These are phyloP conservation scores for Anguilla obscura DNA, from an alignment of 2,797 vertebrate genomes.

Conservation along the genomic window DNA sequence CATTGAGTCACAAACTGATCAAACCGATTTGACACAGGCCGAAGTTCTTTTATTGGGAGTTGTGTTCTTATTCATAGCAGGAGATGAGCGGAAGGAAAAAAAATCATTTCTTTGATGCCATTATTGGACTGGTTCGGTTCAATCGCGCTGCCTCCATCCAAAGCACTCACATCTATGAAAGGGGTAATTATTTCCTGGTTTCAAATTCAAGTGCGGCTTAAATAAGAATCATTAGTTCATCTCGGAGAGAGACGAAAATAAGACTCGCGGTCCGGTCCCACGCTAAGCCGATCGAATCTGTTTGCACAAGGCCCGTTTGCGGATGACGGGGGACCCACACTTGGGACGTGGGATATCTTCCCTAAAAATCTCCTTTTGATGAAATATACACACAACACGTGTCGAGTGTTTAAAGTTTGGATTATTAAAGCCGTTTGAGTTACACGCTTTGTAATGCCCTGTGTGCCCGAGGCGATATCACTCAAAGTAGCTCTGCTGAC, in stretches of 20 bases:
- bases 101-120: slow-evolving; percentile 22
- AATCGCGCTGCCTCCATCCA: slow-evolving; percentile 30
- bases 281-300: slow-evolving; percentile 25
- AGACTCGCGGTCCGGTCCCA: slow-evolving; percentile 35
- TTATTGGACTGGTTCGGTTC: slow-evolving; percentile 35
- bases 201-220: slow-evolving; percentile 38
- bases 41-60: neutral
- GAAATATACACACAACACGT: slow-evolving; percentile 39
- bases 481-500: slow-evolving; percentile 43
- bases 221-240: slow-evolving; percentile 46
- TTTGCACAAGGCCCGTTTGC: slow-evolving; percentile 25
- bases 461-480: slow-evolving; percentile 52
- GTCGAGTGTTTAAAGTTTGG: slow-evolving; percentile 53
- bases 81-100: neutral
- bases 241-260: slow-evolving; percentile 34
- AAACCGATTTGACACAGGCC: slow-evolving; percentile 27
- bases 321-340: slow-evolving; percentile 36
- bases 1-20: neutral
- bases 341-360: slow-evolving; percentile 39
- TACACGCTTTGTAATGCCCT: slow-evolving; percentile 48
- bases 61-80: neutral
- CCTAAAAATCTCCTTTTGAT: slow-evolving; percentile 36
- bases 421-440: slow-evolving; percentile 55
- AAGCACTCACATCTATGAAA: slow-evolving; percentile 38
- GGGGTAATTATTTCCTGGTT: slow-evolving; percentile 33